Conservation (phyloP, 2,888 invertebrate species). For the Amphimallon solstitiale region DNA sequence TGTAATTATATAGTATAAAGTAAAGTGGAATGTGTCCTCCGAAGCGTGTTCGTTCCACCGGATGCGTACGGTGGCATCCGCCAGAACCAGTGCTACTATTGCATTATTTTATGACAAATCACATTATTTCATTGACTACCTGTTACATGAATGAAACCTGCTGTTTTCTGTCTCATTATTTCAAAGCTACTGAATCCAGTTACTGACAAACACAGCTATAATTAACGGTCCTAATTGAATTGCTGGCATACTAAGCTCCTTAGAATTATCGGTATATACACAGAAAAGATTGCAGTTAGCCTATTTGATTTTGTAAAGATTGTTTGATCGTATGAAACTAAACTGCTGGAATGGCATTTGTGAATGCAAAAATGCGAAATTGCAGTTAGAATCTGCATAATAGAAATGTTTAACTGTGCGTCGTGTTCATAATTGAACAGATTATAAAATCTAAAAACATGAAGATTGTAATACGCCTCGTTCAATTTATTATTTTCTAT, state of each 20-base stretch:
- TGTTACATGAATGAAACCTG: constrained; percentile 48
- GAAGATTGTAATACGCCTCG: no score
- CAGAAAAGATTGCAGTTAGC: no score
- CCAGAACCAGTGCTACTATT: constrained; percentile 44
- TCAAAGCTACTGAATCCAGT: constrained; percentile 33
- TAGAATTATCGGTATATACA: no score
- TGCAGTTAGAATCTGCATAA: no score
- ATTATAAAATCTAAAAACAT: no score
- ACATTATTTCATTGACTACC: constrained; percentile 50
- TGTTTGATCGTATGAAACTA: no score
- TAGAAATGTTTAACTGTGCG: no score
- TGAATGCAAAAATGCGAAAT: no score
- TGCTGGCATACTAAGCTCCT: constrained; percentile 1
- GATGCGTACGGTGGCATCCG: constrained; percentile 49
- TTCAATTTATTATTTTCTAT: no score
- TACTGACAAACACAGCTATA: constrained; percentile 16
- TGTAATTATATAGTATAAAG: constrained; percentile 25
- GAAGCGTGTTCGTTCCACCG: constrained; percentile 52
- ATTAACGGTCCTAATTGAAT: constrained; percentile 34
- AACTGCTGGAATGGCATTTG: no score
- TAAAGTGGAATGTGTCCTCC: constrained; percentile 45
- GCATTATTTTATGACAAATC: constrained; percentile 48
- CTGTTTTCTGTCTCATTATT: constrained; percentile 36
- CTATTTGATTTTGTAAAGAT: no score
- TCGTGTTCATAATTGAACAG: no score